These are phyloP conservation scores for Oncopodura yosiiana DNA, from an alignment of 1,140 invertebrate genomes.

Conservation along the genomic window DNA sequence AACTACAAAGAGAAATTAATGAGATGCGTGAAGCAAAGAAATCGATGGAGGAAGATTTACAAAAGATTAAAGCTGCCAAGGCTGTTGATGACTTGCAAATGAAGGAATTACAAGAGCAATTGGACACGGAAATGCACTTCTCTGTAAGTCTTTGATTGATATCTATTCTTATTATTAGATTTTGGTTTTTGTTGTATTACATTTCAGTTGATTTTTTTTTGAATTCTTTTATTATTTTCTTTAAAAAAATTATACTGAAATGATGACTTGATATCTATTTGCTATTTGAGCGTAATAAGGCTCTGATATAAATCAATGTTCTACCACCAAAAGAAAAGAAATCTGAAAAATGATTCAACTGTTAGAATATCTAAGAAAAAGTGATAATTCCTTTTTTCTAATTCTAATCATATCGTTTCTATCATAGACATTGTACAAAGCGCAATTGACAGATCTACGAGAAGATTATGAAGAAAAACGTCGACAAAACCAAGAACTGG, in stretches of 20 bases:
- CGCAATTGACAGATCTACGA: conserved; percentile 75
- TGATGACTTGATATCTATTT: no score
- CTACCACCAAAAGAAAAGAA: no score
- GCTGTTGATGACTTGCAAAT: conserved; percentile 68
- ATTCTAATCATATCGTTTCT: no score
- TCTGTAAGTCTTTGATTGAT: conserved; percentile 45
- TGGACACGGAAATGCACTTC: conserved; percentile 88
- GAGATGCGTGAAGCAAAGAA: conserved; percentile 60
- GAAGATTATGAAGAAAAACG: conserved; percentile 76
- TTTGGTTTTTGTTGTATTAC: neutral
- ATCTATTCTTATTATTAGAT: neutral
- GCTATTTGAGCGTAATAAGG: no score
- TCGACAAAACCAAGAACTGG: conserved; percentile 63
- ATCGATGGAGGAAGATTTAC: conserved; percentile 66
- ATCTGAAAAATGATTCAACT: no score
- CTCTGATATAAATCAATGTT: no score
- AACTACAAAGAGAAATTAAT: conserved; percentile 58
- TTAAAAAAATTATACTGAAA: no score
- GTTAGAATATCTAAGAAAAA: no score
- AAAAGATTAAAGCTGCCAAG: conserved; percentile 60
- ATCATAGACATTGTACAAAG: conserved; percentile 83
- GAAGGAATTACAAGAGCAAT: conserved; percentile 84
- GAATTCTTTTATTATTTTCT: no score
- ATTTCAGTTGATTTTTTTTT: no score
- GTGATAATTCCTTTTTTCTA: no score